Conservation (phyloP, 30 jellyfish, hydroid and myxozoan species). For the Aurelia coerulea region DNA sequence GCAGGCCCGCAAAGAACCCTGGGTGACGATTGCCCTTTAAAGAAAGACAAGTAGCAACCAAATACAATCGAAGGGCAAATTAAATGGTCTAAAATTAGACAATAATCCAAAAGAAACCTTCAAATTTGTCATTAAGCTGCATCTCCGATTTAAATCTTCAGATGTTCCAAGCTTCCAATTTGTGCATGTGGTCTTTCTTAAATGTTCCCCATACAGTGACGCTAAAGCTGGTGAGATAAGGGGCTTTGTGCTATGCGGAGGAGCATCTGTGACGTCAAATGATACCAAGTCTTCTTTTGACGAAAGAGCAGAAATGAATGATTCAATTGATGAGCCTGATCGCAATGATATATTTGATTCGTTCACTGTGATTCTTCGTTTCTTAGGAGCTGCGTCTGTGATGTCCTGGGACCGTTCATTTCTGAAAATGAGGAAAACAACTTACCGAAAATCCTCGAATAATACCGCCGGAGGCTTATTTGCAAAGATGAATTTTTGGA, state of each 20-base stretch:
- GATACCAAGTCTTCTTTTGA: constrained; percentile 82
- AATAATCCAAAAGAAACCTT: constrained; percentile 44
- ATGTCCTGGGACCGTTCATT: background rate
- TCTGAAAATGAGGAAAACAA: background rate
- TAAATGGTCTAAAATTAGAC: no score
- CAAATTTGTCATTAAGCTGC: constrained; percentile 80
- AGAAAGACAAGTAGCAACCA: no score
- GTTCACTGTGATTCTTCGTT: background rate
- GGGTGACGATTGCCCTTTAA: no score
- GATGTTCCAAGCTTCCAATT: constrained; percentile 88
- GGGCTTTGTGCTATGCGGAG: constrained; percentile 61
- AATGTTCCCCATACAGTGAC: constrained; percentile 71
- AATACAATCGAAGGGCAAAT: no score
- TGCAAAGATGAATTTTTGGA: no score
- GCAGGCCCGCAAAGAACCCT: no score
- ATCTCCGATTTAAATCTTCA: constrained; percentile 65
- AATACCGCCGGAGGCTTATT: no score
- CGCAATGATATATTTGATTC: constrained; percentile 57
- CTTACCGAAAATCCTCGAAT: no score
- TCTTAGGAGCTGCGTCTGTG: constrained; percentile 7
- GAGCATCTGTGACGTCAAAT: constrained; percentile 63
- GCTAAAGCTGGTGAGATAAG: constrained; percentile 76
- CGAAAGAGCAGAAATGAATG: constrained; percentile 91
- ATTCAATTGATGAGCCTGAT: constrained; percentile 75
- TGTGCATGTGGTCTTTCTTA: constrained; percentile 66